phyloP scores from a whole-genome alignment of 2,888 invertebrate species.

The Therioaphis trifolii region DNA sequence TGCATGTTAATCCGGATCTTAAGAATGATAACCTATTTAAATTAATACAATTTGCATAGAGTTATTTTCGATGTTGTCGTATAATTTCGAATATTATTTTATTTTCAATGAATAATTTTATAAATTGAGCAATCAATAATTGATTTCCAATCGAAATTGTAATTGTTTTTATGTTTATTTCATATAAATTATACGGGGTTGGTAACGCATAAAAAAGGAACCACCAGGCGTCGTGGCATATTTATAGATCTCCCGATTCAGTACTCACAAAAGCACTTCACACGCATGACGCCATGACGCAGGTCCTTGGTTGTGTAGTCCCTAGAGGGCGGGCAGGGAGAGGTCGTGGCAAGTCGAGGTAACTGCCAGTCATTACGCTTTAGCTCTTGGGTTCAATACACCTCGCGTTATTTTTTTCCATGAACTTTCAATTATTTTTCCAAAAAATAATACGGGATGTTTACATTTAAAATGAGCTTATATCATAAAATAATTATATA shows the following conservation, averaged over 20 bases:
- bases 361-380: slow-evolving; percentile 56
- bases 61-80: too few species aligned
- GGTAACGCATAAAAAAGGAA: slow-evolving; percentile 26
- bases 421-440: slow-evolving; percentile 1
- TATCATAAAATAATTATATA: not conserved
- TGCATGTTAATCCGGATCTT: too few species aligned
- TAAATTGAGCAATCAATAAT: not conserved
- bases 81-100: too few species aligned
- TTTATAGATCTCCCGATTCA: slow-evolving; percentile 56
- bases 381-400: slow-evolving; percentile 37
- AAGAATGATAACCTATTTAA: too few species aligned
- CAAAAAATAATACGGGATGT: slow-evolving; percentile 21
- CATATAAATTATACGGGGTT: slow-evolving; percentile 12
- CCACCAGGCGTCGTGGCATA: slow-evolving; percentile 46
- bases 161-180: not conserved
- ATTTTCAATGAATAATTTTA: not conserved
- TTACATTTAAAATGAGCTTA: not conserved
- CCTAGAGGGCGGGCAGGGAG: slow-evolving; percentile 26
- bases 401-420: slow-evolving; percentile 8
- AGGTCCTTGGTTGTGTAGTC: slow-evolving; percentile 32
- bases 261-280: slow-evolving; percentile 35
- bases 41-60: too few species aligned
- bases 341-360: slow-evolving; percentile 36
- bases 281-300: slow-evolving; percentile 56
- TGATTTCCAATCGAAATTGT: not conserved